Evolutionary conservation across 2,888 invertebrate genomes (phyloP).

Genomic region (Archips xylosteana): DNA sequence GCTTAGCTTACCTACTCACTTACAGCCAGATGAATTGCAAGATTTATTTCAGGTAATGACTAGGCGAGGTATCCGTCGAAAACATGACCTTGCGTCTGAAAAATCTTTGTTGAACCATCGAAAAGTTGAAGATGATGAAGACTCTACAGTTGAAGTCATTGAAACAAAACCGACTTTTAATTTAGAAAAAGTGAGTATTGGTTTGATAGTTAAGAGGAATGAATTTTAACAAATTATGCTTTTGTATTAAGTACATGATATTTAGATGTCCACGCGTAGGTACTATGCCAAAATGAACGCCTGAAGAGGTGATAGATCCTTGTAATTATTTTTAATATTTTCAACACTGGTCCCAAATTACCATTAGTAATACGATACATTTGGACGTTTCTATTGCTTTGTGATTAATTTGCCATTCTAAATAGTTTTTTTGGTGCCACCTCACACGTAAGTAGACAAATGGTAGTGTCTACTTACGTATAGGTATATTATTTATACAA

Average conservation of each 20-base stretch:
- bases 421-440: no score
- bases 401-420: no score
- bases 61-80: constrained; percentile 49
- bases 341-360: no score
- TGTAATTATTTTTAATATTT: no score
- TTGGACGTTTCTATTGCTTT: no score
- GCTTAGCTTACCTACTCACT: background rate
- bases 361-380: no score
- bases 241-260: background rate
- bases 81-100: constrained; percentile 40
- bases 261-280: no score
- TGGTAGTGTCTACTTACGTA: no score
- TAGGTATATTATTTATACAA: no score
- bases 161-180: background rate
- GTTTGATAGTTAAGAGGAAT: background rate
- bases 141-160: background rate
- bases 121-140: background rate
- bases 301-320: no score
- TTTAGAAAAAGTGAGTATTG: background rate
- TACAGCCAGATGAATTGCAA: background rate
- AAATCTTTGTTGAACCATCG: constrained; percentile 8
- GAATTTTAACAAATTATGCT: background rate
- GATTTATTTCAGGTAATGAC: constrained; percentile 51
- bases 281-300: no score
- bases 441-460: no score